Evolutionary conservation across 2,888 invertebrate species (phyloP), one percentile per base, ranked within the genome.

Genomic region (Cinara cedri): DNA sequence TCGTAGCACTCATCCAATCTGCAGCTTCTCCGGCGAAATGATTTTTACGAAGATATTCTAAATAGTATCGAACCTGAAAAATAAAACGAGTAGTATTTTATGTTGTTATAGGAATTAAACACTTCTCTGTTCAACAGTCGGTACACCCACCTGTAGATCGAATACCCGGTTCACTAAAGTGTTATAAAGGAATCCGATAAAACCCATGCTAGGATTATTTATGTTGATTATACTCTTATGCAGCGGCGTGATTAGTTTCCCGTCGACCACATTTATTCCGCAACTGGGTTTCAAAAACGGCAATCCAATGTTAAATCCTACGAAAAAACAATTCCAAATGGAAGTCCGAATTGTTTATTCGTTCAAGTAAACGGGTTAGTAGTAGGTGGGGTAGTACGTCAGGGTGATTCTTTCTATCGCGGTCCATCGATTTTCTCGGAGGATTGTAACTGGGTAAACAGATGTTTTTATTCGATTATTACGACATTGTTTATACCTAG

Each of bases 131-230:
- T n/a, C n/a, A n/a, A n/a, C n/a, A n/a, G n/a, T n/a, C n/a, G n/a
- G n/a, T n/a, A n/a, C 9, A 10, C 11, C 19, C 21, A 55, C 81
- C 75, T 81, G 81, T 14, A 81, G 49, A 14, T 81, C 81, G 34
- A 81, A 68, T 34, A 81, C 10, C 8, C 66, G 74, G 34, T 55
- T 42, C 8, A 75, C n/a, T 16, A 81, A 75, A 14, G 66, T 66
- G 57, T 13, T 68, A 57, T 66, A 68, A 4, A 81, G 11, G 42
- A 44, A 72, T 60, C 78, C 78, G 51, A 78, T 70, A 70, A 78
- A 78, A 9, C 68, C 78, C 78, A 78, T 78, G 0, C 70, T 62
- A 14, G 78, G 78, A 60, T 78, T 78, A 51, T 78, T 51, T n/a
- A 78, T 78, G 42, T 78, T 78, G 10, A 78, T 21, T 16, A 78